A percentile compares a stretch with the other conserved stretches of the same genome.
Conservation (phyloP, 2,113 vertebrate species). For the Lontra canadensis region DNA sequence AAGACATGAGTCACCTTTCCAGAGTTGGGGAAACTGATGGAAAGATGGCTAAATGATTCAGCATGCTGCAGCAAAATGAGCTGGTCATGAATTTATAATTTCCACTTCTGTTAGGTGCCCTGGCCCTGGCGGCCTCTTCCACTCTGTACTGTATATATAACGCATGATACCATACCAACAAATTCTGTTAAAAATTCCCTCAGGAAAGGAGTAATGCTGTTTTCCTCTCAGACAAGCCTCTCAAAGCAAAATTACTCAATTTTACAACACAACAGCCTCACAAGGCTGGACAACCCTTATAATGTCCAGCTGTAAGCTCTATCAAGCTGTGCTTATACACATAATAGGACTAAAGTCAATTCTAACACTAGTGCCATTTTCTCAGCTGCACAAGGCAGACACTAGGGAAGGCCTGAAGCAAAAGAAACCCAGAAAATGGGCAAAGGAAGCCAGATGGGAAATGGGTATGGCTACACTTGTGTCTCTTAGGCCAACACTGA, state of each 20-base stretch:
- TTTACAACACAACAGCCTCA: not conserved
- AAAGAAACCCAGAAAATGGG: not conserved
- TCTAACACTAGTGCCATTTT: slow-evolving; percentile 3
- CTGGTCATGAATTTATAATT: slow-evolving; percentile 66
- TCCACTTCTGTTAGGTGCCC: slow-evolving; percentile 3
- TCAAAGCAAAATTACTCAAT: slow-evolving; percentile 29
- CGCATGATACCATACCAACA: not conserved
- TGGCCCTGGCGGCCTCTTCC: not conserved
- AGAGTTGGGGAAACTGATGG: slow-evolving; percentile 73
- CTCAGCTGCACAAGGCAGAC: not conserved
- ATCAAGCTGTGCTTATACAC: not conserved
- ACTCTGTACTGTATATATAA: not conserved
- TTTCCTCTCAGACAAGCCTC: not conserved
- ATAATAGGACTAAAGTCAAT: not conserved
- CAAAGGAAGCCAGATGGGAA: not conserved
- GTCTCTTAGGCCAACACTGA: not conserved
- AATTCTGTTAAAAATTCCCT: slow-evolving; percentile 23
- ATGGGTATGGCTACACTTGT: not conserved
- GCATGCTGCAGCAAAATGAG: slow-evolving; percentile 67
- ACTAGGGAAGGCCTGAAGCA: not conserved
- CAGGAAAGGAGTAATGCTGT: not conserved
- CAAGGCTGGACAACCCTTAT: not conserved
- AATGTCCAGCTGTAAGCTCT: not conserved
- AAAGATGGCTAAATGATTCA: slow-evolving; percentile 76
- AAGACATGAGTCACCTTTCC: slow-evolving; percentile 61